phyloP scores from a whole-genome alignment of 2,888 invertebrate genomes.

The Epiblema foenella region DNA sequence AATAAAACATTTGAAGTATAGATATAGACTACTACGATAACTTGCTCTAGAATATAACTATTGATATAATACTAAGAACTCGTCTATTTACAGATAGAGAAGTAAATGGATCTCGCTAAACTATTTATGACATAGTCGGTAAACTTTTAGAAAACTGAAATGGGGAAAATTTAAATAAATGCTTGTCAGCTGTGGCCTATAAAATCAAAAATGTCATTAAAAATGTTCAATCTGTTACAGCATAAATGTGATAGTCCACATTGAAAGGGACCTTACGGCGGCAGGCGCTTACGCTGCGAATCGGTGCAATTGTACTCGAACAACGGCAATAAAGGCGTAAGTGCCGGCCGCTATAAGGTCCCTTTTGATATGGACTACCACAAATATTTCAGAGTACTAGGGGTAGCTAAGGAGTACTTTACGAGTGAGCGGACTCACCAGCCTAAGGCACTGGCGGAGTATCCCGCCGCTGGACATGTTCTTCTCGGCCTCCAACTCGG shows the following conservation, averaged over 20 bases:
- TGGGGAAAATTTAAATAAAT: constrained; percentile 24
- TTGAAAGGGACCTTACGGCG: no score
- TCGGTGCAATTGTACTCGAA: no score
- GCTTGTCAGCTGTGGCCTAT: constrained; percentile 33
- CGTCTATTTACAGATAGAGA: constrained; percentile 43
- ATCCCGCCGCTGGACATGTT: constrained; percentile 99
- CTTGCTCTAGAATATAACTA: constrained; percentile 47
- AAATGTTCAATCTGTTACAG: constrained; percentile 8
- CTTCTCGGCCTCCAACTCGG: constrained; percentile 99
- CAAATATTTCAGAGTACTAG: constrained; percentile 29
- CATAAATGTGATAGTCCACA: no score
- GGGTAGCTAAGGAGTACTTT: constrained; percentile 1
- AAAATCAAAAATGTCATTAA: constrained; percentile 20
- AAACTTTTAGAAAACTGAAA: constrained; percentile 22
- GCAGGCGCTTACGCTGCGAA: no score
- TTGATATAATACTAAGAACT: constrained; percentile 43
- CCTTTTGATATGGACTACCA: no score
- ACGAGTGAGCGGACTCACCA: constrained; percentile 85
- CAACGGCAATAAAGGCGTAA: no score
- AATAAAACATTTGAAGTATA: constrained; percentile 45
- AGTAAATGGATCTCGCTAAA: constrained; percentile 36
- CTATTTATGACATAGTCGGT: constrained; percentile 40
- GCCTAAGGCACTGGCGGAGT: constrained; percentile 96
- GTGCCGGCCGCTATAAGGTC: no score
- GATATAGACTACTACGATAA: constrained; percentile 48